Evolutionary conservation across 2,888 invertebrate species (phyloP), one percentile per base, ranked within the genome.

Genomic region (Slavum lentiscoides): DNA sequence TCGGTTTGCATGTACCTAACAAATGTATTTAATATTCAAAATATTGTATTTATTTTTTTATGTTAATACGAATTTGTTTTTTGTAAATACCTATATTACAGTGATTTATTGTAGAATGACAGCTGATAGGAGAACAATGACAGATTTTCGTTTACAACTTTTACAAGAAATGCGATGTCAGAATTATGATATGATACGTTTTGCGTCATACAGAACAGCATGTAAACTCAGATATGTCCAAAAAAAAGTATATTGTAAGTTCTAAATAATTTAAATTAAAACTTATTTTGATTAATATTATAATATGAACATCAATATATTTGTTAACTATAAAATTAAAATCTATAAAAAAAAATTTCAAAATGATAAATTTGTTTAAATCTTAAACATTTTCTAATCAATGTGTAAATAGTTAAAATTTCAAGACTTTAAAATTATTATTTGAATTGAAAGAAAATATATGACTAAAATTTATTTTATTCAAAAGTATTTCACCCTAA

Each of bases 151-250:
- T 82, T 90, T 94, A 82, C 92, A 92, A 85, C 89, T 95, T 82
- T 88, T 93, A 83, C 94, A 94, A 86, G 95, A 95, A 87, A 92
- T 95, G 91, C 90, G 94, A 84, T 91, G 94, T 84, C 95, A 96
- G 87, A 95, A 96, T 87, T 98, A 95, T 86, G 98, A 98, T 88
- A 91, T 94, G 83, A 98, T 98, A 85, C 91, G 98, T 85, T 98
- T 99, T 88, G 96, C 98, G 68, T 97, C 98, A 2, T 99, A 99
- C 88, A 91, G 98, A 84, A 98, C 98, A 6, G 98, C 98, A 13
- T 97, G 96, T 86, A 99, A 99, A 88, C 90, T 99, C 81, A 90
- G 98, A 85, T 98, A 97, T 88, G 95, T 98, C 83, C 98, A 99
- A 88, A 98, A 97, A 88, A 97, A 97, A 88, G 96, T 97, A 85